These are phyloP conservation scores for Hemichromis elongatus DNA, from an alignment of 2,113 vertebrate species.

Conservation along the genomic window DNA sequence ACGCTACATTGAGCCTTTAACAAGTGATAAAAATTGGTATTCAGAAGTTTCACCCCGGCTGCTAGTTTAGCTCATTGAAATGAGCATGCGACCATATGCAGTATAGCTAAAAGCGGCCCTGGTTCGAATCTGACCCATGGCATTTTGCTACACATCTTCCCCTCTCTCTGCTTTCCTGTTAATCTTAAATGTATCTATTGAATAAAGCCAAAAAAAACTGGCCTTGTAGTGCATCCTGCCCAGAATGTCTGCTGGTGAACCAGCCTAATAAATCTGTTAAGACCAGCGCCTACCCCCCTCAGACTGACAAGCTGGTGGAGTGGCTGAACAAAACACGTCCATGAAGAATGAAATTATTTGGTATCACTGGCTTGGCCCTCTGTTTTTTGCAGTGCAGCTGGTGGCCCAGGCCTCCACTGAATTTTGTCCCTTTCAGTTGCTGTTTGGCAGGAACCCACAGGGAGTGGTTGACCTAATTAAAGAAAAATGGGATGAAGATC, in stretches of 20 bases:
- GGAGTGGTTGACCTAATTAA: background rate
- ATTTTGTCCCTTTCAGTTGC: background rate
- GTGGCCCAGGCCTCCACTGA: rapidly evolving
- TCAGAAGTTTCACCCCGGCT: too few species aligned
- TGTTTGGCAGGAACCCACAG: background rate
- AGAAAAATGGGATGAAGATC: background rate
- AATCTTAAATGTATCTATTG: background rate
- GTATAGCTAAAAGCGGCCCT: rapidly evolving
- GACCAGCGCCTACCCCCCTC: background rate
- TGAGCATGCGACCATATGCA: rapidly evolving
- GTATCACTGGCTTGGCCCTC: background rate
- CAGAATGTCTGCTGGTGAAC: background rate
- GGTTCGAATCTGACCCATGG: background rate
- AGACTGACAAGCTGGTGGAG: background rate
- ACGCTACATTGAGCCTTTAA: rapidly evolving
- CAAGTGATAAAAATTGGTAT: background rate
- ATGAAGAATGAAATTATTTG: rapidly evolving
- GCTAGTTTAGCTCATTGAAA: background rate
- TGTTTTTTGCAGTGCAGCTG: background rate
- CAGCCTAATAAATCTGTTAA: background rate
- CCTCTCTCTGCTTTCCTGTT: rapidly evolving
- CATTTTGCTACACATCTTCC: rapidly evolving
- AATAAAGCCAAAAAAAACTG: background rate
- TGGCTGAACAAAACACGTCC: background rate
- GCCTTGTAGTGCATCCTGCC: background rate